phyloP scores from a whole-genome alignment of 2,797 vertebrate genomes.

The Sarcophilus harrisii region DNA sequence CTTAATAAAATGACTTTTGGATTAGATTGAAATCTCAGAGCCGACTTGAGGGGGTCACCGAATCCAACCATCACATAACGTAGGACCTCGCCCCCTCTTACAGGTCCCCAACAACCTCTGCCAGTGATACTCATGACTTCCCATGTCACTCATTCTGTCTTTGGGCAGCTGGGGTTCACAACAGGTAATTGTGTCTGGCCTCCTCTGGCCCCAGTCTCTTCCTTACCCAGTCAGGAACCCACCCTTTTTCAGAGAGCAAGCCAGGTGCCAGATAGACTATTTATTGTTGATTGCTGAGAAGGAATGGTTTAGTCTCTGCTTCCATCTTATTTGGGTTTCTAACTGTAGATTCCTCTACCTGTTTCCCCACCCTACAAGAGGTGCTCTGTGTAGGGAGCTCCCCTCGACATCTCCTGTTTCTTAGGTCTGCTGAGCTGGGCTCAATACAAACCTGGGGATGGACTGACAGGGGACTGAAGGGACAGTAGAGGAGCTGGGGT shows the following conservation, averaged over 20 bases:
- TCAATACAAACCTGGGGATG: conserved; percentile 20
- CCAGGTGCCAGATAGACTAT: neutral
- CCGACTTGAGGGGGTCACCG: neutral
- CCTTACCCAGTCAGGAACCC: neutral
- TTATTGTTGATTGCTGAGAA: neutral
- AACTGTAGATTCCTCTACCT: neutral
- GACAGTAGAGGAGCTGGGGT: neutral
- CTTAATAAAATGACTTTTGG: neutral
- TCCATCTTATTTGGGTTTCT: neutral
- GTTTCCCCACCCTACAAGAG: neutral
- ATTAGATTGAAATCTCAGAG: neutral
- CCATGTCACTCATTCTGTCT: neutral
- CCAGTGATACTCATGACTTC: neutral
- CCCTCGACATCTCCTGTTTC: neutral
- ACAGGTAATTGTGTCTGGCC: neutral
- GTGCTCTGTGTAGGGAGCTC: neutral
- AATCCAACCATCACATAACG: neutral
- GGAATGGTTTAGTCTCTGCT: neutral
- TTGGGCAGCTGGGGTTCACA: neutral
- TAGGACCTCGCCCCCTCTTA: fast-evolving
- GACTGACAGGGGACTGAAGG: neutral
- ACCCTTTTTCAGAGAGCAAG: neutral
- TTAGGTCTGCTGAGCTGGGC: neutral
- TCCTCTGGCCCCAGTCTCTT: neutral
- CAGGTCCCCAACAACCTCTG: neutral